Evolutionary conservation across 1,140 invertebrate genomes (phyloP), one percentile per base, ranked within the genome.

Genomic region (Procambarus clarkii): DNA sequence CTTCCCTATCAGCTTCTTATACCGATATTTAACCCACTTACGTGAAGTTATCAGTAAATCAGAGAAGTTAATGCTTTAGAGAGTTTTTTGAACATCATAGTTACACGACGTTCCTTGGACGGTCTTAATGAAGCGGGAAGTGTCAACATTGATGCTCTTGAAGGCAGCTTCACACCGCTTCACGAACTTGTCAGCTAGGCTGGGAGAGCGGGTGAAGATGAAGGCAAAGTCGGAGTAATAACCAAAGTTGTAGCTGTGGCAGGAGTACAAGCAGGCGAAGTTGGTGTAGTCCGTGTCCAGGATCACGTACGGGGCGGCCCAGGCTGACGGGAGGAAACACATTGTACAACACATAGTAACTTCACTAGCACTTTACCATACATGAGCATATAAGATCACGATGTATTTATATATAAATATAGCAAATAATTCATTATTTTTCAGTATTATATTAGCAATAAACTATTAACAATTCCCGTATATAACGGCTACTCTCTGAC

Each of bases 261-360:
- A 84, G 82, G 82, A 84, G 82, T 84, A 84, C 7, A 84, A 44
- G 82, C 82, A 84, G 64, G 82, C 54, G 60, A 64, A 84, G 82
- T 84, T 84, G 34, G 9, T 46, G 82, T 84, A 71, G 82, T 84
- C 79, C 5, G 79, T 81, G 4, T 81, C 79, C 13, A 81, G 79
- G 79, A 81, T 81, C 24, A 81, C 79, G 4, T 24, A 58, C 2
- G 79, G 79, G 5, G 79, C 79, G 21, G 79, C 48, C 21, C 21
- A 81, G 46, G 48, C 79, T 81, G 79, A 34, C 34, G 48, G 13
- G 79, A 24, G 15, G 24, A 24, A 24, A 81, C 7, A 58, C 7
- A 58, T 9, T 58, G 13, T 34, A 34, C 34, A 34, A 34, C 34
- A 34, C 34, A 34, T 34, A 34, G 34, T 34, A 34, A 34, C 34